Conservation (phyloP, 2,113 vertebrate species). For the Anarrhichthys ocellatus region DNA sequence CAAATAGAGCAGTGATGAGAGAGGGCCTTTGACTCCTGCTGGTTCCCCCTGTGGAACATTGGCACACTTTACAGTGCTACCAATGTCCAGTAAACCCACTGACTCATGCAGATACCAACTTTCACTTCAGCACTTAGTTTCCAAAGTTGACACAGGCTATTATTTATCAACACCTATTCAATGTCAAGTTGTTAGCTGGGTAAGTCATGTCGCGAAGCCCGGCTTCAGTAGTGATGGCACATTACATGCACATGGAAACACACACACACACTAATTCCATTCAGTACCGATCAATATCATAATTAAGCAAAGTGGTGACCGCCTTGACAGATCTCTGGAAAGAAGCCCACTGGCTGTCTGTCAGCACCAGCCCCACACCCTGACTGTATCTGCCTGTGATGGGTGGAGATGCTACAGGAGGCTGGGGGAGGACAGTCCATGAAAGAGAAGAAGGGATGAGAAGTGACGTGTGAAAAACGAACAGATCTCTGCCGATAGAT, state of each 20-base stretch:
- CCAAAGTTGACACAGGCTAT: neutral
- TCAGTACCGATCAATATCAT: conserved; percentile 36
- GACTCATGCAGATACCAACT: neutral
- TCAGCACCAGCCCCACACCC: neutral
- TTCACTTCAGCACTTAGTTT: neutral
- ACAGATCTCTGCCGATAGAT: neutral
- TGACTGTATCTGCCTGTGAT: neutral
- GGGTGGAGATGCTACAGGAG: no score
- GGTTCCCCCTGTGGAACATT: neutral
- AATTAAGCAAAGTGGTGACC: conserved; percentile 30
- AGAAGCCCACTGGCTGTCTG: neutral
- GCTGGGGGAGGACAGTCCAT: conserved; percentile 2
- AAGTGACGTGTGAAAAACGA: neutral
- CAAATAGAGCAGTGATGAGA: neutral
- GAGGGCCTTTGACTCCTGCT: neutral
- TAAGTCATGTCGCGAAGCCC: neutral
- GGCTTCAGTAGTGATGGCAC: neutral
- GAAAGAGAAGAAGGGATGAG: neutral
- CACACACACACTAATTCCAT: neutral
- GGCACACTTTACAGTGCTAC: neutral
- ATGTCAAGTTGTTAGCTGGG: neutral
- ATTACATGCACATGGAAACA: neutral
- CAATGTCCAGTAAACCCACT: neutral
- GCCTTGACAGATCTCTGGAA: conserved; percentile 3
- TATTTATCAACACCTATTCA: conserved; percentile 7